A percentile compares a stretch with the other conserved stretches of the same genome.
Evolutionary conservation across 2,113 vertebrate species (phyloP).

Genomic region (Corythaixoides concolor): DNA sequence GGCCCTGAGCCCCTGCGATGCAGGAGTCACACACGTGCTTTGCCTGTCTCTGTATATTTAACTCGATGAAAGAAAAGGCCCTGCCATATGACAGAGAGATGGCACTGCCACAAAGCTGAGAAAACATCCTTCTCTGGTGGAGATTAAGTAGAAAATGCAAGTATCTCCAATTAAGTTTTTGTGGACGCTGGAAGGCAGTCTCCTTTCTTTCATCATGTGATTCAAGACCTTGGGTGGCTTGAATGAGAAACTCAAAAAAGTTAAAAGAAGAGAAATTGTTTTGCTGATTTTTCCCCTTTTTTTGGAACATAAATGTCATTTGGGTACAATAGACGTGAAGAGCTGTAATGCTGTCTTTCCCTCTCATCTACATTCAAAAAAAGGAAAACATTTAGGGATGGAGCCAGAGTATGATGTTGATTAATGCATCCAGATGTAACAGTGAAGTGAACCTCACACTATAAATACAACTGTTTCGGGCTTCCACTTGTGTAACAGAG

Average conservation of each 20-base stretch:
- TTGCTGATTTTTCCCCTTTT: neutral
- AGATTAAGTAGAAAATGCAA: neutral
- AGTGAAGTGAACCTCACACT: neutral
- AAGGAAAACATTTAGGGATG: neutral
- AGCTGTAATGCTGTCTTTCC: neutral
- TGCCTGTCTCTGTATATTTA: neutral
- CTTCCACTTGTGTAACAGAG: neutral
- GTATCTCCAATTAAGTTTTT: neutral
- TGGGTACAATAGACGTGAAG: neutral
- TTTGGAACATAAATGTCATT: neutral
- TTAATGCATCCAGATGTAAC: slow-evolving; percentile 18
- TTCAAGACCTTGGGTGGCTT: neutral
- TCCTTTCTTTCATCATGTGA: neutral
- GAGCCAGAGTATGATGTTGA: neutral
- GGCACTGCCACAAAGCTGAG: neutral
- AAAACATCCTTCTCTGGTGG: neutral
- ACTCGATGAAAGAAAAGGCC: neutral
- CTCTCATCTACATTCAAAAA: neutral
- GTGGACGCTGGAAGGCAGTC: neutral
- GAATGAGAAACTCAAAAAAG: neutral
- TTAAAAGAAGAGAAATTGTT: neutral
- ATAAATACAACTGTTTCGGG: neutral
- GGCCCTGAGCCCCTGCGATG: neutral
- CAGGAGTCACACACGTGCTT: neutral
- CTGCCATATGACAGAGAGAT: neutral